phyloP scores from a whole-genome alignment of 1,140 invertebrate species.

The Bicyclus anynana region DNA sequence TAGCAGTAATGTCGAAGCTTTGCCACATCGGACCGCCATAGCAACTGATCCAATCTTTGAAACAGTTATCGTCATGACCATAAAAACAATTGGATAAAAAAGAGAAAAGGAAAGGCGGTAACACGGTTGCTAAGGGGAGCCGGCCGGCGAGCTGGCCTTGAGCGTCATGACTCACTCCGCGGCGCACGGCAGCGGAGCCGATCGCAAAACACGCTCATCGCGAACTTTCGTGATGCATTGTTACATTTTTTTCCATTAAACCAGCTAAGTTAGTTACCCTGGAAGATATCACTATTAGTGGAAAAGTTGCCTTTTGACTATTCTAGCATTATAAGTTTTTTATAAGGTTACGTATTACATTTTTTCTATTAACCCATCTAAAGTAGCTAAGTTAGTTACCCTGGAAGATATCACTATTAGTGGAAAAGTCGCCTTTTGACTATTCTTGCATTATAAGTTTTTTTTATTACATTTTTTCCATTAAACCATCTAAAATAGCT shows the following conservation, averaged over 20 bases:
- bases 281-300: too few species aligned
- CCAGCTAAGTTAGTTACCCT: too few species aligned
- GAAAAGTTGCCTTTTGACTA: too few species aligned
- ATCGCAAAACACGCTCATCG: slow-evolving; percentile 37
- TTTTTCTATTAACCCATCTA: too few species aligned
- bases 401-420: too few species aligned
- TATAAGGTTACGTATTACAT: too few species aligned
- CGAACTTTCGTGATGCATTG: not conserved
- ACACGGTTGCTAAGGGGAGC: slow-evolving; percentile 47
- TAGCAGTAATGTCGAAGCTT: not conserved
- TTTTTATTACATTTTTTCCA: too few species aligned
- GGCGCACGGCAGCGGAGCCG: slow-evolving; percentile 33
- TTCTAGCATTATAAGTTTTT: too few species aligned
- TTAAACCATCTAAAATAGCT: too few species aligned
- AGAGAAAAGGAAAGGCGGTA: slow-evolving; percentile 49
- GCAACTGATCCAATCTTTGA: slow-evolving; percentile 23
- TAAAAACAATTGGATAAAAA: slow-evolving; percentile 29
- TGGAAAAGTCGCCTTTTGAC: too few species aligned
- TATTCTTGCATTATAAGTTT: too few species aligned
- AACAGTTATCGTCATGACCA: slow-evolving; percentile 22
- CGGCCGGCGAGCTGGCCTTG: slow-evolving; percentile 65
- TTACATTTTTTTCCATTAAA: not conserved
- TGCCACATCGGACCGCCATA: not conserved
- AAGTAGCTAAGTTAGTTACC: too few species aligned
- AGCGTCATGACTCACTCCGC: not conserved